Base-by-base conservation (phyloP, 2,113 vertebrate species). In the Tiliqua scincoides region DNA sequence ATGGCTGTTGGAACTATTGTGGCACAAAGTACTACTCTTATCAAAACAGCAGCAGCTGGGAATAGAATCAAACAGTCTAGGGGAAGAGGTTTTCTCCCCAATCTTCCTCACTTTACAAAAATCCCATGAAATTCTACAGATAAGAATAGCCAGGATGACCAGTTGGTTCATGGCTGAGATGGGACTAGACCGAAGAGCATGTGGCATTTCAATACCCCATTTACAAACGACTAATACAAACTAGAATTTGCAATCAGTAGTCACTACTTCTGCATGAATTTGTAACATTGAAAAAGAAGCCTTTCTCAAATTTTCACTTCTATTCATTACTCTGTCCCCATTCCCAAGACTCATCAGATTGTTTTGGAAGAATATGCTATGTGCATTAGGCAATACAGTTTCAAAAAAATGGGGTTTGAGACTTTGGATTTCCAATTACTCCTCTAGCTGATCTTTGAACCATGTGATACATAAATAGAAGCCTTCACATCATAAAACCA, bases 391-490 rank as follows among this genome's bases (percentile, higher is more conserved):
- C 0, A 4, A 87, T 17, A 12, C 81, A 79, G 40, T 40, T 83
- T 89, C 30, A 52, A 84, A 86, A 86, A 7, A 72, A 48, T 83
- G 88, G 87, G 54, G 27, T 32, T 82, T 73, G 82, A 63, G 86
- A 82, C 79, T 90, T 90, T 35, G 52, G 79, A 75, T 85, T 89
- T 79, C 40, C 10, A 82, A 82, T 87, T 90, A 78, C 2, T 1
- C 85, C 88, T 77, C 89, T 87, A 74, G 71, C 86, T 90, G 84
- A 70, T 90, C 59, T 87, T 87, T 91, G 84, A 86, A 78, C 65
- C 92, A 85, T 37, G 62, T 82, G 82, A 90, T 91, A 84, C 92
- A 94, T 94, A 92, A 93, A 92, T 90, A 87, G 88, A 37, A 18
- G 43, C 82, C 75, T 40, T 70, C 86, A 84, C 89, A 65, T 88